Percentiles rank a stretch among this genome's conserved stretches.
Conservation (phyloP, 2,797 vertebrate species). For the Furcifer pardalis region DNA sequence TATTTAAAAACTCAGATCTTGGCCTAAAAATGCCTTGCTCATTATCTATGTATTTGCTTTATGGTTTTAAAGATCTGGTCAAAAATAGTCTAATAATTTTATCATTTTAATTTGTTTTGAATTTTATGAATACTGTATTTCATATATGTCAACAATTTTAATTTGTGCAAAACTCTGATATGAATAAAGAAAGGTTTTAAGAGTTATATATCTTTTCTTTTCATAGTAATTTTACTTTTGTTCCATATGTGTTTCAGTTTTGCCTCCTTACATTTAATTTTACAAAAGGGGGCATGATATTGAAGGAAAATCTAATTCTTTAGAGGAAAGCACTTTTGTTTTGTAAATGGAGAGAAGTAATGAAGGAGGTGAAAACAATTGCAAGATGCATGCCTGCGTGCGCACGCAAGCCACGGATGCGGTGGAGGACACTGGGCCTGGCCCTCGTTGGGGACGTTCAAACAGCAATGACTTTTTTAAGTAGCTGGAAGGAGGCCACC, state of each 20-base stretch:
- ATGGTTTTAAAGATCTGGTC: slow-evolving; percentile 54
- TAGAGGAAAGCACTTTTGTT: slow-evolving; percentile 12
- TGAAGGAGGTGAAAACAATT: slow-evolving; percentile 7
- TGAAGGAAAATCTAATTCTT: slow-evolving; percentile 24
- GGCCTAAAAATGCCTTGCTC: slow-evolving; percentile 49
- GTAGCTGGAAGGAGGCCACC: no score
- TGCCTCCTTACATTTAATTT: slow-evolving; percentile 23
- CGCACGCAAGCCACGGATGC: no score
- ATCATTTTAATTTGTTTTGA: no score
- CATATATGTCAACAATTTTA: no score
- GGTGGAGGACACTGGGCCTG: no score
- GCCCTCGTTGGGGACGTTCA: no score
- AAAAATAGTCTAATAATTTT: no score
- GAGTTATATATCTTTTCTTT: slow-evolving; percentile 21
- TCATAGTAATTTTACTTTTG: slow-evolving; percentile 2
- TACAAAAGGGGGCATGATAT: slow-evolving; percentile 29
- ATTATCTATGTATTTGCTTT: slow-evolving; percentile 59
- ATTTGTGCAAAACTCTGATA: no score
- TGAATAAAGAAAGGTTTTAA: no score
- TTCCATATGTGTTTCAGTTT: not conserved
- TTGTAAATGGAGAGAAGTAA: not conserved
- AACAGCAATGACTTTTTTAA: no score
- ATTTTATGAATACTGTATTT: no score
- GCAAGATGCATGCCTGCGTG: not conserved
- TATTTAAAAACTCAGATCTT: slow-evolving; percentile 64